These are phyloP conservation scores for Anagyrus pseudococci DNA, from an alignment of 2,888 invertebrate species.

Conservation along the genomic window DNA sequence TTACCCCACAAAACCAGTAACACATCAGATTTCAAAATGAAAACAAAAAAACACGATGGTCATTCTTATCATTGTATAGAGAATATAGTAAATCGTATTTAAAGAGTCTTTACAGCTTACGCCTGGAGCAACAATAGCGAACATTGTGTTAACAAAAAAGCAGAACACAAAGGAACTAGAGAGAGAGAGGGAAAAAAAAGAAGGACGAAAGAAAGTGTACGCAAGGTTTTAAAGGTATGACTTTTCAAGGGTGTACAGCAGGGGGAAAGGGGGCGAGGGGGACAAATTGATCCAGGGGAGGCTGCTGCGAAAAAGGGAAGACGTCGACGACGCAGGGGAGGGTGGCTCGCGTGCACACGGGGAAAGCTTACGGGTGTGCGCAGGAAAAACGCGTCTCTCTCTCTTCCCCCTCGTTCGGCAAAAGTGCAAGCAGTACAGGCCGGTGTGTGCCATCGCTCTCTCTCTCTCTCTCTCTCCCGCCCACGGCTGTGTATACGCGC, in stretches of 20 bases:
- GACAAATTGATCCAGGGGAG: conserved; percentile 18
- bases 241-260: too few relatives aligned
- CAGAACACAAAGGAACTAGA: conserved; percentile 29
- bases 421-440: background rate
- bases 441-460: background rate
- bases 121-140: conserved; percentile 27
- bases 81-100: conserved; percentile 24
- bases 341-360: too few relatives aligned
- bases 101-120: conserved; percentile 27
- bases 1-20: too few relatives aligned
- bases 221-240: conserved; percentile 32
- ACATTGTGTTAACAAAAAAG: conserved; percentile 42
- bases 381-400: too few relatives aligned
- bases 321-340: background rate
- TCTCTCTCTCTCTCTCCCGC: background rate
- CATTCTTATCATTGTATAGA: too few relatives aligned
- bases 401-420: too few relatives aligned
- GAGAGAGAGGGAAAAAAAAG: conserved; percentile 18
- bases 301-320: background rate
- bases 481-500: background rate
- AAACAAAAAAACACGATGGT: too few relatives aligned
- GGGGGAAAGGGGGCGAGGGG: conserved; percentile 6
- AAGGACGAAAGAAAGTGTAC: conserved; percentile 28
- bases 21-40: too few relatives aligned
- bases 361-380: too few relatives aligned